Base-by-base conservation (phyloP, 2,888 invertebrate species). In the Apamea sordens region DNA sequence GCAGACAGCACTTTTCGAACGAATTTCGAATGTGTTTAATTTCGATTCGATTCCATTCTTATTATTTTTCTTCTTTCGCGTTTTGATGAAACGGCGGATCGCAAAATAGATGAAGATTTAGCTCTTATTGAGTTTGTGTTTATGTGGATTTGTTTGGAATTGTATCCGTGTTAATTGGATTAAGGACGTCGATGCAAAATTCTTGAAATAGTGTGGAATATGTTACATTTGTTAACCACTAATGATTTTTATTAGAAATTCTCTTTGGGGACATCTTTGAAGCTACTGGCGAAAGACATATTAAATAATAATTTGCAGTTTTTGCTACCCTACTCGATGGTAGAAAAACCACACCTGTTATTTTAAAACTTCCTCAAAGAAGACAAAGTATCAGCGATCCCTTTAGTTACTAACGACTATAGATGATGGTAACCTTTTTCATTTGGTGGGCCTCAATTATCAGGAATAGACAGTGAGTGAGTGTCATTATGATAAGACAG, bases 21-120 rank as follows among this genome's bases (percentile, higher is more conserved):
- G 88, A 79, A 87, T 89, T 88, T 74, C 82, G 65, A 82, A 76
- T 86, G 86, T 86, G 88, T 88, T 88, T 88, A 88, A 88, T 88
- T 89, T 84, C 84, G 80, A 80, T 84, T 89, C 89, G 76, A 86
- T 88, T 87, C 82, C 70, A 64, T 80, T 88, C 88, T 83, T 80
- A 89, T 89, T 89, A 82, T 88, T 85, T 89, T 88, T 85, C 80
- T 89, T 80, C 88, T 53, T 65, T 79, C 7, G 53, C 72, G 79
- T 80, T 88, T 75, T 78, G 82, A 82, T 88, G 83, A 82, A 88
- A 80, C 47, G 15, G 73, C 15, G 44, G 24, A 80, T 80, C 63
- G 72, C 67, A 75, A 87, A 89, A 84, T 86, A 75, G 86, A 79
- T 83, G 73, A 73, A 70, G 56, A 76, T 82, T 88, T 80, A 69